Conservation (phyloP, 2,797 vertebrate species). For the Microtus agrestis region DNA sequence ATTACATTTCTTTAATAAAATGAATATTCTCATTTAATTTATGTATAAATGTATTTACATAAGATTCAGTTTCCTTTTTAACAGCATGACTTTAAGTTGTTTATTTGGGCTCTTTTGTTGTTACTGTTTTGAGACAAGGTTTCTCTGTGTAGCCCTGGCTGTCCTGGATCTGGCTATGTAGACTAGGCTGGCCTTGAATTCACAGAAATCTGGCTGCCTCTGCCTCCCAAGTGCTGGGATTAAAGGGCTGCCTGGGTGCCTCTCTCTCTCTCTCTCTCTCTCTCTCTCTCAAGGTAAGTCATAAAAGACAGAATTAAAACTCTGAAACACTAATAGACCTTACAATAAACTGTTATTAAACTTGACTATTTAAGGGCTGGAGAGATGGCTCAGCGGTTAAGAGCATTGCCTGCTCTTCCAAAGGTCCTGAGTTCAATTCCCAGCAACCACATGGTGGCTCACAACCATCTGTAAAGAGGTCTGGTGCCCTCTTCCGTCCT, state of each 20-base stretch:
- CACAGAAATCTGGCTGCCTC: neutral
- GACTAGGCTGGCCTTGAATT: neutral
- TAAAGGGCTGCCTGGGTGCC: neutral
- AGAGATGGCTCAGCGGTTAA: too few relatives aligned
- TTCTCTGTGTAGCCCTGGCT: neutral
- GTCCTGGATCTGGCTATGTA: neutral
- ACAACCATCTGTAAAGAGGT: too few relatives aligned
- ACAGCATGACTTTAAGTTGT: constrained; percentile 2
- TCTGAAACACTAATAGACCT: constrained; percentile 19
- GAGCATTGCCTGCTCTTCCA: too few relatives aligned
- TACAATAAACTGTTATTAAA: constrained; percentile 53
- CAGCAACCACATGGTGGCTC: too few relatives aligned
- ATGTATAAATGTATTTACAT: neutral
- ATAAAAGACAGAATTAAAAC: constrained; percentile 1
- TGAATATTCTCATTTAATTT: constrained; percentile 26
- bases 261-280: neutral
- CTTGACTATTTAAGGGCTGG: constrained; percentile 2
- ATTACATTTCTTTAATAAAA: constrained; percentile 23
- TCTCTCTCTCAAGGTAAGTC: neutral
- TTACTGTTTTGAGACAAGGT: neutral
- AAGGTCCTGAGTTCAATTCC: too few relatives aligned
- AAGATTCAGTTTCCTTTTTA: constrained; percentile 44
- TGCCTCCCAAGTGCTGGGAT: neutral
- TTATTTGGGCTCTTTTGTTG: neutral
- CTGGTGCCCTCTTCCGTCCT: too few relatives aligned